Evolutionary conservation across 2,797 vertebrate species (phyloP).

Genomic region (Nasua narica): DNA sequence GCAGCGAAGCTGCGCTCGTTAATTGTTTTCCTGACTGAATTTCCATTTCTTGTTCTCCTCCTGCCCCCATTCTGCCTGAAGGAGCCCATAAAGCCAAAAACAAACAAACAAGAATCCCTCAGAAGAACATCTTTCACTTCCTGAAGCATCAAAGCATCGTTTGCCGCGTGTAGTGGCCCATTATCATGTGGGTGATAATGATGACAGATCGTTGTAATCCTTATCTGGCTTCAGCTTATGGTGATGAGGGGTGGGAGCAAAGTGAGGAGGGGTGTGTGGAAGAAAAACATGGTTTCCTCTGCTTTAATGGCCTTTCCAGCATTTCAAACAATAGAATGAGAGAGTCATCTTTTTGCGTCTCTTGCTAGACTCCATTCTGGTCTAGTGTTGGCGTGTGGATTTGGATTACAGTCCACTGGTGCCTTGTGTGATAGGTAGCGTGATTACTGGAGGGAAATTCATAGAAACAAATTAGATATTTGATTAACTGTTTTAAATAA

Average conservation of each 20-base stretch:
- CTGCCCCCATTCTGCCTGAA: conserved; percentile 66
- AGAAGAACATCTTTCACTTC: conserved; percentile 76
- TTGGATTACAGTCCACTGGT: conserved; percentile 62
- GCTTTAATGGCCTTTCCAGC: conserved; percentile 71
- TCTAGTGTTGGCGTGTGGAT: conserved; percentile 23
- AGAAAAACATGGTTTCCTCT: conserved; percentile 64
- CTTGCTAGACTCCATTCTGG: conserved; percentile 45
- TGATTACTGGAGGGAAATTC: conserved; percentile 73
- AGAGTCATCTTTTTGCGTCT: conserved; percentile 69
- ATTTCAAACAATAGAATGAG: conserved; percentile 72
- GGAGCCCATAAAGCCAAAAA: conserved; percentile 66
- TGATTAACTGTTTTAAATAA: conserved; percentile 82
- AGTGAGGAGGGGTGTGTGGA: conserved; percentile 71
- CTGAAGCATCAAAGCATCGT: conserved; percentile 59
- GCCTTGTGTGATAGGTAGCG: not conserved
- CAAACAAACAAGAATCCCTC: conserved; percentile 63
- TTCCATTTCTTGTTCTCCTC: conserved; percentile 54
- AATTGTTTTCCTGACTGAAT: conserved; percentile 82
- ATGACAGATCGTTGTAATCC: conserved; percentile 77
- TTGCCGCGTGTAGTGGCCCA: conserved; percentile 73
- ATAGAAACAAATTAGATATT: conserved; percentile 78
- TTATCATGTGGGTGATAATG: conserved; percentile 76
- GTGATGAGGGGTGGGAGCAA: conserved; percentile 64
- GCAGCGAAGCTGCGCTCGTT: conserved; percentile 78
- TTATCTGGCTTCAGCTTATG: conserved; percentile 77